Evolutionary conservation across 53 echinoderm and acorn worm species (phyloP), one percentile per base, ranked within the genome.

Genomic region (Arbacia lixula): DNA sequence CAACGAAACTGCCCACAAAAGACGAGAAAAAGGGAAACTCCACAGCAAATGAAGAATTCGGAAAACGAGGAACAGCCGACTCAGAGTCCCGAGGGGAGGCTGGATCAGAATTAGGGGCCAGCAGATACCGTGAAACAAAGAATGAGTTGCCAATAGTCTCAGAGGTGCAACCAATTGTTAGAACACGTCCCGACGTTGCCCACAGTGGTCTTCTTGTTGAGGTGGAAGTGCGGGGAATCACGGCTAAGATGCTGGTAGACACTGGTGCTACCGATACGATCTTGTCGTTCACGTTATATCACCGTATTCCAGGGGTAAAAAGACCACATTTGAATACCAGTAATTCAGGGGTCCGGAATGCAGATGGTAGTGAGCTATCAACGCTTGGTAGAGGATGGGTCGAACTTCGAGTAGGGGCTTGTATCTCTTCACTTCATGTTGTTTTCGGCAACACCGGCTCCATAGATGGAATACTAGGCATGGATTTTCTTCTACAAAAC

Each of bases 231-330:
- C 53, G 77, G 39, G 87, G 87, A 63, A 51, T 77, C 17, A 63
- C 49, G 25, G 67, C 58, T 9, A 76, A 46, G 26, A 19, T 87
- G 20, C 49, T 69, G 60, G 87, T 78, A 21, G 87, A 86, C 46
- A 78, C 67, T 3, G 78, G 87, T 16, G 87, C 87, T 4, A 76
- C 79, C 33, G 71, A 87, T 27, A 88, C 83, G 32, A 46, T 88
- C 2, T 42, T 88, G 58, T 83, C 83, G 22, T 55, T 83, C 17
- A 34, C 68, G 10, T 6, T 88, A 20, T 88, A 68, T 39, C 65
- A 65, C 40, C 36, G 27, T 4, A 80, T 80, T 16, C 55, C 71
- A 32, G 9, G n/a, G 20, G 65, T 51, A 29, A 50, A 53, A 2
- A 71, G 86, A 36, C 76, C 76, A 35, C 41, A 17, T 12, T 28